Percentiles rank a stretch among this genome's conserved stretches.
Evolutionary conservation across 2,113 vertebrate species (phyloP).

Genomic region (Coptodon bakossiorum): DNA sequence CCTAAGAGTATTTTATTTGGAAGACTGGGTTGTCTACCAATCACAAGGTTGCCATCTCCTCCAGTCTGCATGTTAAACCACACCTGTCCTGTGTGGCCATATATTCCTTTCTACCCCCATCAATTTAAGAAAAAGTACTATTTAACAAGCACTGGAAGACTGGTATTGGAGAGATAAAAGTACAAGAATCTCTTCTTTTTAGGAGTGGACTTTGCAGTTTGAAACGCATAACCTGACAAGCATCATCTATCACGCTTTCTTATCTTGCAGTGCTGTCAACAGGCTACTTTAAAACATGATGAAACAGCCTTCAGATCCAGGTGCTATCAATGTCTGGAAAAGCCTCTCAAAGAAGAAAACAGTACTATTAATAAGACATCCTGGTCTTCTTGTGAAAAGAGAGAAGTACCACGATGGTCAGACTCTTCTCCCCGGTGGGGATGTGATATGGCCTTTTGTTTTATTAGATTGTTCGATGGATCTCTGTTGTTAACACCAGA

Average conservation of each 20-base stretch:
- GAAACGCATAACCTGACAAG: constrained; percentile 16
- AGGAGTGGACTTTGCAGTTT: constrained; percentile 1
- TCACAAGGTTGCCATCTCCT: neutral
- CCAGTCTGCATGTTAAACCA: neutral
- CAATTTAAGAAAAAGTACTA: neutral
- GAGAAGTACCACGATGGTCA: neutral
- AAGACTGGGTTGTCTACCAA: neutral
- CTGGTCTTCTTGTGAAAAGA: neutral
- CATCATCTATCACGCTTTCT: constrained; percentile 40
- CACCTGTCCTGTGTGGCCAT: neutral
- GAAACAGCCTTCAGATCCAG: constrained; percentile 34
- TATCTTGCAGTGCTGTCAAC: constrained; percentile 44
- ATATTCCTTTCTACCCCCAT: neutral
- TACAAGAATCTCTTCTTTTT: neutral
- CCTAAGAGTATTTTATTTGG: neutral
- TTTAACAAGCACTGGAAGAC: neutral
- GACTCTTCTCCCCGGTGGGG: neutral
- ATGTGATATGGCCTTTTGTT: constrained; percentile 7
- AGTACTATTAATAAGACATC: constrained; percentile 6
- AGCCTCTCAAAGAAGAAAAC: constrained; percentile 4
- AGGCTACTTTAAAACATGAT: constrained; percentile 44
- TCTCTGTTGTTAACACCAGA: neutral
- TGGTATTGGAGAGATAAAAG: neutral
- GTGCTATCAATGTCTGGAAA: constrained; percentile 23
- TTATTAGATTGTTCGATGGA: constrained; percentile 28